Base-by-base conservation (phyloP, 2,888 invertebrate species). In the Euproctis similis region DNA sequence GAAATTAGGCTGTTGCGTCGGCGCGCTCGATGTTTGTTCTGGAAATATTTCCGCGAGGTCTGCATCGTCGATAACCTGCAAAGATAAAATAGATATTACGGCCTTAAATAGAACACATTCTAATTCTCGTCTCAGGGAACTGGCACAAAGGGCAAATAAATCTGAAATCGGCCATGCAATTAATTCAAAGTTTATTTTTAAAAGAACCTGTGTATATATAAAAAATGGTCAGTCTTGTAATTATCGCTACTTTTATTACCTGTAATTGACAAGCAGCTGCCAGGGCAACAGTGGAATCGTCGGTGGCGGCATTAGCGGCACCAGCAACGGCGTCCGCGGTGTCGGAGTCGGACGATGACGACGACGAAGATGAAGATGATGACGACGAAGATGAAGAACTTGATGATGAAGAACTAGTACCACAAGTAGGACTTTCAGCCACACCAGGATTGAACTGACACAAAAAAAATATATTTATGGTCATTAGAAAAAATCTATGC, bases 31-130 rank as follows among this genome's bases (percentile, higher is more conserved):
- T 58, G 78, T 89, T 63, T 90, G 90, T 61, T 92, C 92, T 32
- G 92, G 92, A 61, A 93, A 78, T 66, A 93, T 89, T 46, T 91
- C 92, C 43, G 92, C 92, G 49, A 92, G 77, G 73, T 92, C 92
- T 63, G 92, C 92, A 72, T 92, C 91, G 63, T 92, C 89, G 62
- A 92, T 91, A 62, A 92, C 91, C 84, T 90, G 76, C 30, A 34
- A 5, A 19, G n/a, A 19, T 19, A 19, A 2, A 19, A 8, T 19
- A 8, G 4, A n/a, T 2, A 4, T 5, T 19, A 19, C 8, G 8
- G 19, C 3, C 8, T n/a, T 8, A 19, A 19, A 19, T 19, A 19
- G 19, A 19, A n/a, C n/a, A n/a, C n/a, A n/a, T n/a, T n/a, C n/a
- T n/a, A n/a, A n/a, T n/a, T n/a, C n/a, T n/a, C n/a, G n/a, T n/a